Evolutionary conservation across 1,140 invertebrate species (phyloP).

Genomic region (Zaprionus taronus): DNA sequence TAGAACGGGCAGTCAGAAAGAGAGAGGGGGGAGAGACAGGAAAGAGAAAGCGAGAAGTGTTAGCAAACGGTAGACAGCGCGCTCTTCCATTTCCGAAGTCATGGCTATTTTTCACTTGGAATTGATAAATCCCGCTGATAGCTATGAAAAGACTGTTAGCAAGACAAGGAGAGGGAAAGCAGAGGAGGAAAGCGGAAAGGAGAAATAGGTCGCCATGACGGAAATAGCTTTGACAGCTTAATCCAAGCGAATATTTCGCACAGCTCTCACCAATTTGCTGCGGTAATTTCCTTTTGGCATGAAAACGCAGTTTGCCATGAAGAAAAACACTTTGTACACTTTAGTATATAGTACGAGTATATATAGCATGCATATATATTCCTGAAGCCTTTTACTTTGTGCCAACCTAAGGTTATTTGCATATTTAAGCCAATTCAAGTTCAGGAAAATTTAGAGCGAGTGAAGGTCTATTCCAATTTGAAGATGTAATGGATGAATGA

Average conservation of each 20-base stretch:
- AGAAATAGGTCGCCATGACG: slow-evolving; percentile 55
- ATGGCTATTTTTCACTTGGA: slow-evolving; percentile 62
- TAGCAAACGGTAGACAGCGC: slow-evolving; percentile 31
- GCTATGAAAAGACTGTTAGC: not conserved
- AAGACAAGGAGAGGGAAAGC: not conserved
- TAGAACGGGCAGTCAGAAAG: not conserved
- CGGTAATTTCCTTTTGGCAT: slow-evolving; percentile 41
- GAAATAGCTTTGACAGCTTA: slow-evolving; percentile 73
- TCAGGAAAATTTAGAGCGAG: no score
- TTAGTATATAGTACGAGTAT: not conserved
- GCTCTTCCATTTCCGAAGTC: slow-evolving; percentile 60
- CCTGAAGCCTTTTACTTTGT: slow-evolving; percentile 22
- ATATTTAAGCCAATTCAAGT: slow-evolving; percentile 30
- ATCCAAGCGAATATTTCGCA: slow-evolving; percentile 46
- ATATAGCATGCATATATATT: not conserved
- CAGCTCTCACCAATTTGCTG: slow-evolving; percentile 36
- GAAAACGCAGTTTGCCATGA: slow-evolving; percentile 11
- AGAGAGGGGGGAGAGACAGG: not conserved
- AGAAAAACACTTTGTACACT: not conserved
- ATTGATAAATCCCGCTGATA: slow-evolving; percentile 64
- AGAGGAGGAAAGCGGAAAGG: not conserved
- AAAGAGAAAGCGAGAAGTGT: slow-evolving; percentile 1
- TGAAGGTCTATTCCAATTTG: not conserved
- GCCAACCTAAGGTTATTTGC: slow-evolving; percentile 1
- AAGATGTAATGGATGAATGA: not conserved